Evolutionary conservation across 1,140 invertebrate genomes (phyloP).

Genomic region (Triops longicaudatus): DNA sequence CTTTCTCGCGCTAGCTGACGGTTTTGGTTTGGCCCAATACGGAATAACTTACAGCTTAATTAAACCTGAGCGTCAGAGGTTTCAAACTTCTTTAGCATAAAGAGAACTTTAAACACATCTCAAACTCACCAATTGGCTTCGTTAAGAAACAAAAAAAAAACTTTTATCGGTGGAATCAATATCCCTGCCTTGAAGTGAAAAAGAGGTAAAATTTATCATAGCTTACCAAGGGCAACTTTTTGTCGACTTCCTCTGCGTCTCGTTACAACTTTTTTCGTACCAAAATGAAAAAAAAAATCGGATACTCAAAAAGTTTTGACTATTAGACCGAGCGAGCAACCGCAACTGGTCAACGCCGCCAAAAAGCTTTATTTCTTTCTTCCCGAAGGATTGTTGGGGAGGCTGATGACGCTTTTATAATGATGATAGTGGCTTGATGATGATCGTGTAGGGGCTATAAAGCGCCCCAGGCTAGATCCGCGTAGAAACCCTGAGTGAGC

Average conservation of each 20-base stretch:
- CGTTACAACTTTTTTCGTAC: too few species aligned
- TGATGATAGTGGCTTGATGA: constrained; percentile 15
- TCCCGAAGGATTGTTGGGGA: background rate
- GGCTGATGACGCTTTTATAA: constrained; percentile 9
- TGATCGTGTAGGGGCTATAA: constrained; percentile 14
- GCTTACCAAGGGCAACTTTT: background rate
- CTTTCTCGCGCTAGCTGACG: constrained; percentile 3
- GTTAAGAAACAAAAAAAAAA: background rate
- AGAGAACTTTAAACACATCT: too few species aligned
- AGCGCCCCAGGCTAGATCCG: background rate
- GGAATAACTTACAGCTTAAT: constrained; percentile 12
- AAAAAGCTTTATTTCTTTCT: background rate
- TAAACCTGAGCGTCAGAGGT: background rate
- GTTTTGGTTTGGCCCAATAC: background rate
- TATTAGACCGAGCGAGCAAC: constrained; percentile 9
- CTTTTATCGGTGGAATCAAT: too few species aligned
- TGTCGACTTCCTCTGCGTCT: background rate
- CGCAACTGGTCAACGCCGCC: constrained; percentile 13
- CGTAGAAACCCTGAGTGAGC: background rate
- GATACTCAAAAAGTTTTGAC: background rate
- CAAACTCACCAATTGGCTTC: background rate
- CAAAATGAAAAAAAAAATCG: too few species aligned
- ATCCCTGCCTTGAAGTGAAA: too few species aligned
- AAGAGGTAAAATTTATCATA: too few species aligned
- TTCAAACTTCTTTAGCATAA: background rate